phyloP scores from a whole-genome alignment of 2,888 invertebrate genomes.

The Dynastes maya region DNA sequence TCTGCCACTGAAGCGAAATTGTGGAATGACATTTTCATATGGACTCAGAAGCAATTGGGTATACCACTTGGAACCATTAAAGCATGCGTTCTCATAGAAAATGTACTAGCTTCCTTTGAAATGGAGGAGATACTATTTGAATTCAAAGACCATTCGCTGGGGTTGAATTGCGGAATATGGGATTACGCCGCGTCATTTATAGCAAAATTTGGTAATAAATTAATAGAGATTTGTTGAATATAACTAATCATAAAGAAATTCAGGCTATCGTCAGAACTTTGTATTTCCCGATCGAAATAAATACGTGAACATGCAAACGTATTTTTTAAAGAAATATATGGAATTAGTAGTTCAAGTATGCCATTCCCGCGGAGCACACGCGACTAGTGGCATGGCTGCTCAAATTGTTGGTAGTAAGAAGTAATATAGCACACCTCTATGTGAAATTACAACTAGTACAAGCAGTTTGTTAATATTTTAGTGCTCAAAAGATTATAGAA shows the following conservation, averaged over 20 bases:
- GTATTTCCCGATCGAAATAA: constrained; percentile 80
- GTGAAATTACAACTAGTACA: not conserved
- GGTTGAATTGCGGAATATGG: constrained; percentile 84
- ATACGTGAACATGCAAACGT: constrained; percentile 78
- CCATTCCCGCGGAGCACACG: constrained; percentile 76
- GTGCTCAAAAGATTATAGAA: constrained; percentile 69
- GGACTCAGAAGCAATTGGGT: constrained; percentile 74
- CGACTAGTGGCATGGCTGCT: constrained; percentile 82
- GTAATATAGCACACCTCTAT: constrained; percentile 58
- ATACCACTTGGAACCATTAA: constrained; percentile 78
- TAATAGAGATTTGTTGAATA: not conserved
- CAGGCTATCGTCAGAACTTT: constrained; percentile 75
- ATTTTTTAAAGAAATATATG: constrained; percentile 78
- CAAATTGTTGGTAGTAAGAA: constrained; percentile 71
- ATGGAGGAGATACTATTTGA: constrained; percentile 80
- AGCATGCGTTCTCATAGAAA: constrained; percentile 82
- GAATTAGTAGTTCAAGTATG: constrained; percentile 75
- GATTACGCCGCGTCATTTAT: constrained; percentile 81
- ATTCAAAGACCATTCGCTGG: constrained; percentile 78
- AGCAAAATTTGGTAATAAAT: constrained; percentile 74
- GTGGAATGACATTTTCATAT: constrained; percentile 81
- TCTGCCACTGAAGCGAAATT: constrained; percentile 77
- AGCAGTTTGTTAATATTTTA: constrained; percentile 60
- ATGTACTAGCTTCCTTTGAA: constrained; percentile 79
- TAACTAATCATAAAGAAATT: constrained; percentile 7